Evolutionary conservation across 2,113 vertebrate species (phyloP), one percentile per base, ranked within the genome.

Genomic region (Maylandia zebra): DNA sequence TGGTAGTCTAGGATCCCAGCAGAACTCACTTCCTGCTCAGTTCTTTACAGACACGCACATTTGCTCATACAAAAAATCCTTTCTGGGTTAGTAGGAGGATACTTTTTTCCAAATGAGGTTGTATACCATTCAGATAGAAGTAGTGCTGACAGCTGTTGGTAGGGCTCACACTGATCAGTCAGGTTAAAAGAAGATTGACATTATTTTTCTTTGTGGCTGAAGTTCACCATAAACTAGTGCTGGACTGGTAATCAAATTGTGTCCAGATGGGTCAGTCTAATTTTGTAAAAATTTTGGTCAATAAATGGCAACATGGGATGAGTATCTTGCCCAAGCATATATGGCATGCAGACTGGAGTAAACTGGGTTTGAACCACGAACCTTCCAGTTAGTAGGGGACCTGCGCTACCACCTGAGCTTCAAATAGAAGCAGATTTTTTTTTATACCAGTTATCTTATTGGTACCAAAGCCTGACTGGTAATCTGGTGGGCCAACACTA

Each of bases 201-300:
- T 83, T 57, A 19, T 52, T 81, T 57, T 30, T 14, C 7, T 30
- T 57, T 57, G 0, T 57, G 55, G 81, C 52, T 13, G 7, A 27
- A 88, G 76, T 88, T 56, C 34, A 27, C 34, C 34, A 19, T 32
- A 61, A 14, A n/a, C 8, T 30, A 30, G 56, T 30, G 24, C 27
- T 59, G 8, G 14, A 32, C 5, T 59, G 27, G 27, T 61, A 32
- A 61, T 61, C 27, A 10, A 61, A 32, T 32, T 59, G 27, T 59
- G 27, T 10, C 8, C 27, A 59, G 27, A 59, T 32, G 27, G 57
- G 27, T 59, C 27, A 59, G 22, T 22, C 22, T 22, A 22, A 22
- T 59, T 59, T 59, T 59, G 56, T 13, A 14, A 57, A 27, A 0
- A 0, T 1, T 14, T 30, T 0, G 1, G 27, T 59, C 27, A 16